A percentile compares a stretch with the other conserved stretches of the same genome.
phyloP scores from a whole-genome alignment of 2,113 vertebrate genomes.

The Chlorocebus sabaeus region DNA sequence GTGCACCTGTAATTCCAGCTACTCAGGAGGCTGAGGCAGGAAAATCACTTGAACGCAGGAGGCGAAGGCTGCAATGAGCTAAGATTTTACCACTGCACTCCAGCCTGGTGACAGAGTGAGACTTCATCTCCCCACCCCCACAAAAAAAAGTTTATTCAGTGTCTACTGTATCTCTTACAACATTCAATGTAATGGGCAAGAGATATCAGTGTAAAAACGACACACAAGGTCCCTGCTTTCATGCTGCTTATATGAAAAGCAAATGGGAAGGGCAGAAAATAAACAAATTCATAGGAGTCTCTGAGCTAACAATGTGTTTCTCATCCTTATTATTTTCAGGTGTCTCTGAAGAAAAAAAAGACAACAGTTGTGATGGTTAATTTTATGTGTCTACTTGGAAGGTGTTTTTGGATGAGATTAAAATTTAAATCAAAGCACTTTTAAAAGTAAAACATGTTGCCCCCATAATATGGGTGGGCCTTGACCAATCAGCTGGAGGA shows the following conservation, averaged over 20 bases:
- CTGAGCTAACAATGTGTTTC: not conserved
- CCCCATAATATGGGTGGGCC: not conserved
- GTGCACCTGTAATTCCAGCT: no score
- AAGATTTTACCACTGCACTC: no score
- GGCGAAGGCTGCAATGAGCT: no score
- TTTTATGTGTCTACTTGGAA: not conserved
- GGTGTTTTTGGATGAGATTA: not conserved
- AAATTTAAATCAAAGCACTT: not conserved
- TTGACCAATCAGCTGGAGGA: not conserved
- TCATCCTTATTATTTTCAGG: not conserved
- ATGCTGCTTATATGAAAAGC: not conserved
- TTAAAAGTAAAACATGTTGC: not conserved
- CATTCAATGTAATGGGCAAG: not conserved
- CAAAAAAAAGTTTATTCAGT: not conserved
- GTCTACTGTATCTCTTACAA: not conserved
- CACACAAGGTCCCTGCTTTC: not conserved
- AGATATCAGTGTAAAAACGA: not conserved
- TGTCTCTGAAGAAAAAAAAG: not conserved
- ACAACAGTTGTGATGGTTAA: not conserved
- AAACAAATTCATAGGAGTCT: not conserved
- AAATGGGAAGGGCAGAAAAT: not conserved
- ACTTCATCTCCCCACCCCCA: no score
- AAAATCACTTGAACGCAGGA: no score
- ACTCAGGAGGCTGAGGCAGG: no score
- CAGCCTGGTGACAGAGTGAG: no score